Conservation (phyloP, 1,140 invertebrate species). For the Pogonomyrmex barbatus region DNA sequence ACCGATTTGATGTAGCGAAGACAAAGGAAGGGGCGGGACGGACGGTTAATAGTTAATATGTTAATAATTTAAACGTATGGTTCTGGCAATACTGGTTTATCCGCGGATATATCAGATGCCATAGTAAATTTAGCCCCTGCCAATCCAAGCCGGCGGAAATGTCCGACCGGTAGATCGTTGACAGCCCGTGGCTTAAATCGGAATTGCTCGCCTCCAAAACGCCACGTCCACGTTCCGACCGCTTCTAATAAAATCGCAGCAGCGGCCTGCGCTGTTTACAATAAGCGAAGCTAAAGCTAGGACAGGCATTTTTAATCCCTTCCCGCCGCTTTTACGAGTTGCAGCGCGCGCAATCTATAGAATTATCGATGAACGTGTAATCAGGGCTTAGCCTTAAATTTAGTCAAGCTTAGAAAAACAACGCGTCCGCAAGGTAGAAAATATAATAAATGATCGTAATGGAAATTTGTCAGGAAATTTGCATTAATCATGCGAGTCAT, state of each 20-base stretch:
- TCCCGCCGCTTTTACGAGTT: not conserved
- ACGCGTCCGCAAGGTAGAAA: not conserved
- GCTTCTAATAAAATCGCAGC: constrained; percentile 48
- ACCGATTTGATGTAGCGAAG: not conserved
- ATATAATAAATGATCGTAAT: not conserved
- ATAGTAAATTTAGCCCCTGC: constrained; percentile 51
- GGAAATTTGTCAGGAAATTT: not conserved
- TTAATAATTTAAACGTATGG: constrained; percentile 44
- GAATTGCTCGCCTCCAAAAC: constrained; percentile 38
- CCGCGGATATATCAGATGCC: constrained; percentile 30
- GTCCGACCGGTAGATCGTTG: constrained; percentile 38
- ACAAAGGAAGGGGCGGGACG: not conserved
- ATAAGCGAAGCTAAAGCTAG: not conserved
- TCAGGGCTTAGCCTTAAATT: not conserved
- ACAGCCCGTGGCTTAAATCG: constrained; percentile 54
- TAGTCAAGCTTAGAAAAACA: not conserved
- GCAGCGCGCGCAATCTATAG: too few species aligned
- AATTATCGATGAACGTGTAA: not conserved
- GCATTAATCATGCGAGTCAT: not conserved
- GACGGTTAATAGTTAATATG: constrained; percentile 17
- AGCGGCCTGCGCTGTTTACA: not conserved
- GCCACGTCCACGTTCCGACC: constrained; percentile 29
- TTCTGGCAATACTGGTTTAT: constrained; percentile 35
- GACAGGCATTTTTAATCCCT: constrained; percentile 16
- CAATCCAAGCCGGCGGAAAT: constrained; percentile 30